Conservation (phyloP, 2,797 vertebrate species). For the Hydrocynus forskahlii region DNA sequence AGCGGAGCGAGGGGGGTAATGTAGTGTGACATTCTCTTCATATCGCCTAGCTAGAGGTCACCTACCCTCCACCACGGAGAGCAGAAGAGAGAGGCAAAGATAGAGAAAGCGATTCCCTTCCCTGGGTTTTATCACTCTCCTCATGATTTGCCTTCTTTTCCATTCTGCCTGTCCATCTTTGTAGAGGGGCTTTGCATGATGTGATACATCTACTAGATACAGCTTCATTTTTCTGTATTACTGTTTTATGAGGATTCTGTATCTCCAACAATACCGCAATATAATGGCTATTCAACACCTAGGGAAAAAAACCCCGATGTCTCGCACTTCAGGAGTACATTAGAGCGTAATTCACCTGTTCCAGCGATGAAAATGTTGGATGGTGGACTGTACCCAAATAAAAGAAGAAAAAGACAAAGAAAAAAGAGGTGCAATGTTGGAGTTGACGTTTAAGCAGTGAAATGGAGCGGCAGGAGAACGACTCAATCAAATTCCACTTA, state of each 20-base stretch:
- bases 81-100: not conserved
- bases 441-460: constrained; percentile 9
- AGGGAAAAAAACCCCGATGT: not conserved
- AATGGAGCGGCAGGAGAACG: constrained; percentile 6
- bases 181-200: constrained; percentile 50
- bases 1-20: constrained; percentile 64
- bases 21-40: constrained; percentile 77
- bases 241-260: not conserved
- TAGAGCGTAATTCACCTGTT: not conserved
- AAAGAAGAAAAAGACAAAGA: not conserved
- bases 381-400: not conserved
- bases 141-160: not conserved
- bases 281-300: not conserved
- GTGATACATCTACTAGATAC: no score
- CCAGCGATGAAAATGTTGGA: no score
- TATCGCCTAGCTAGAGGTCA: constrained; percentile 74
- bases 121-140: not conserved
- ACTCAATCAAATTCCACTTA: constrained; percentile 30
- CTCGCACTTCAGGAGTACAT: not conserved
- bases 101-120: not conserved
- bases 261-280: not conserved
- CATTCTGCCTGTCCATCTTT: constrained; percentile 7
- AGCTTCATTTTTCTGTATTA: not conserved
- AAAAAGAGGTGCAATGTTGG: not conserved
- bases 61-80: constrained; percentile 55